A percentile compares a stretch with the other conserved stretches of the same genome.
Conservation (phyloP, 2,113 vertebrate genomes). For the Pterocles orientalis region DNA sequence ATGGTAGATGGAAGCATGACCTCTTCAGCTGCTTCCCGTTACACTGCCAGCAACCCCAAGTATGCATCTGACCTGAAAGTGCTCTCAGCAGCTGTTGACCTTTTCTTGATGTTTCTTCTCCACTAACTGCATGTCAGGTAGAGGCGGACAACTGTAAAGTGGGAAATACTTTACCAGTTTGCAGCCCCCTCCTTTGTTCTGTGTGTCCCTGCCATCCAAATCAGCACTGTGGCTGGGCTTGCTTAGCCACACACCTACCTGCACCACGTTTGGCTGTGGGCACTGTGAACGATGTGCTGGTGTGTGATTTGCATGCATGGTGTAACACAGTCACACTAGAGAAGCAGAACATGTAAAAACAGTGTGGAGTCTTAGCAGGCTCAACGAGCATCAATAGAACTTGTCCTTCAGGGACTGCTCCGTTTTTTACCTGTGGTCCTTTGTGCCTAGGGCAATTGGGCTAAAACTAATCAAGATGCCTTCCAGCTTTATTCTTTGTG, state of each 20-base stretch:
- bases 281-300: fast-evolving
- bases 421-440: background rate
- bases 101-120: constrained; percentile 33
- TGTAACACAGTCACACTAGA: background rate
- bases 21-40: background rate
- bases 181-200: background rate
- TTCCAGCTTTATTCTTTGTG: background rate
- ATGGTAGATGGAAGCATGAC: background rate
- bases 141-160: background rate
- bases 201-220: background rate
- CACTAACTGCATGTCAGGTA: background rate
- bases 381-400: background rate
- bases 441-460: fast-evolving
- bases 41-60: background rate
- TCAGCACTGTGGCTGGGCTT: background rate
- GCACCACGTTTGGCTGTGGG: background rate
- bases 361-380: background rate
- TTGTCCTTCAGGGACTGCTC: background rate
- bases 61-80: background rate
- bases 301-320: background rate
- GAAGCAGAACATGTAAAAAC: background rate
- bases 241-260: background rate
- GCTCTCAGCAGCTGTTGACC: constrained; percentile 49
- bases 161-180: background rate
- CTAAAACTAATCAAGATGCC: background rate